Base-by-base conservation (phyloP, 2,797 vertebrate genomes). In the Lithobates pipiens region DNA sequence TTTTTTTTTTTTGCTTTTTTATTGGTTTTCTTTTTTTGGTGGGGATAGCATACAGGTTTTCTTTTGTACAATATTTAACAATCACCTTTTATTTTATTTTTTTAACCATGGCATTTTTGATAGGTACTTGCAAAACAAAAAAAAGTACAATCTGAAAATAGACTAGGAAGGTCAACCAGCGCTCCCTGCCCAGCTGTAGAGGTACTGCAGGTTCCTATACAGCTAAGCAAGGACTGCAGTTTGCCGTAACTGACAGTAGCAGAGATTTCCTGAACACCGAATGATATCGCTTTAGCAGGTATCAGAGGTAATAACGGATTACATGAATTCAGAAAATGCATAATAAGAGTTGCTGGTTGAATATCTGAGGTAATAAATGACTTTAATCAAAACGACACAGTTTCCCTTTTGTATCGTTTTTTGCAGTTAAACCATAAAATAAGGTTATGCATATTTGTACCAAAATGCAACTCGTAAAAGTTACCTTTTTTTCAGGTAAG, bases 51-150 rank as follows among this genome's bases (percentile, higher is more conserved):
- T 97, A 96, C 96, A 96, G 94, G 94, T 90, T 93, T 76, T 94
- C 94, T 96, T 54, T 96, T 97, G 93, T 97, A 97, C 96, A 97
- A 95, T 96, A 97, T 96, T 96, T 95, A 96, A 96, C 96, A 96
- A 96, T 95, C 94, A 96, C 93, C 95, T 93, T 93, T 11, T 46
- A 9, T 39, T 39, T 39, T 39, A 9, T 39, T 39, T 39, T 39
- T 39, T 39, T 92, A 61, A 80, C 94, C 91, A 93, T 91, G 94
- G 95, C 93, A 75, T 95, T 93, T 93, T 91, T 46, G 92, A 93
- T 93, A 94, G 92, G 93, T 93, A 94, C 93, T 93, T 90, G 92
- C 93, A 92, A 63, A 80, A 69, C 25, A 18, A 72, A 57, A 21
- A n/a, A 9, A 50, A 18, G 15, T n/a, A 69, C 16, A 69, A 76